These are phyloP conservation scores for Poeciliopsis gracilis DNA, from an alignment of 2,797 vertebrate genomes.

Conservation along the genomic window DNA sequence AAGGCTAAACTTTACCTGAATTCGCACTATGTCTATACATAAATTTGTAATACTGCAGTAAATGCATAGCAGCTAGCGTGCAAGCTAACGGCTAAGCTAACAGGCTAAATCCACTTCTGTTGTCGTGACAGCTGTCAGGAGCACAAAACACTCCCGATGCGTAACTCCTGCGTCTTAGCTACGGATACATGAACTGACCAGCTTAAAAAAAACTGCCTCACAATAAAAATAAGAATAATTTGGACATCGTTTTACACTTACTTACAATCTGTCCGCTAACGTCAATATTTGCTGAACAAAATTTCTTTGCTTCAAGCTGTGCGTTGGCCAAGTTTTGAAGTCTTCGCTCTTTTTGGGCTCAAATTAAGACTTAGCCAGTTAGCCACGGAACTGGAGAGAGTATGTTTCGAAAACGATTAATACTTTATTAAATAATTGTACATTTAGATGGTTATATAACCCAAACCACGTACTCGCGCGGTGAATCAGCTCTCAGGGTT, in stretches of 20 bases:
- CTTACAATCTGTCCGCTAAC: conserved; percentile 30
- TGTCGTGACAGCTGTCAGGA: conserved; percentile 82
- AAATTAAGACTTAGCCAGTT: conserved; percentile 74
- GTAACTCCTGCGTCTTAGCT: conserved; percentile 61
- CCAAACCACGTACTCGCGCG: conserved; percentile 4
- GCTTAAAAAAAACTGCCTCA: conserved; percentile 4
- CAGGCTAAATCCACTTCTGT: conserved; percentile 68
- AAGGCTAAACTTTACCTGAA: not conserved
- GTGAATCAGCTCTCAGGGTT: conserved; percentile 26
- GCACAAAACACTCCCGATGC: conserved; percentile 67
- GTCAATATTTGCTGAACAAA: conserved; percentile 39
- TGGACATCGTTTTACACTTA: conserved; percentile 2
- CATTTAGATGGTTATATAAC: conserved; percentile 9
- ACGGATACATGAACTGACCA: conserved; percentile 31
- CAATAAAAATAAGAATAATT: not conserved
- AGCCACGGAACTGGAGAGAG: conserved; percentile 65
- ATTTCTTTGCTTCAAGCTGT: conserved; percentile 53
- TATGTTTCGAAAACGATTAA: conserved; percentile 65
- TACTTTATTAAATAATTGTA: conserved; percentile 31
- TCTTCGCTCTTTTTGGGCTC: conserved; percentile 72
- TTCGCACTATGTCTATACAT: not conserved
- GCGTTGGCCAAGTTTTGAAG: conserved; percentile 84
- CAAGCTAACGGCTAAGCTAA: conserved; percentile 70
- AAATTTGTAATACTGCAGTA: conserved; percentile 7
- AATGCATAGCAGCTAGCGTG: conserved; percentile 50